phyloP scores from a whole-genome alignment of 2,113 vertebrate species.

The Grallaria varia region DNA sequence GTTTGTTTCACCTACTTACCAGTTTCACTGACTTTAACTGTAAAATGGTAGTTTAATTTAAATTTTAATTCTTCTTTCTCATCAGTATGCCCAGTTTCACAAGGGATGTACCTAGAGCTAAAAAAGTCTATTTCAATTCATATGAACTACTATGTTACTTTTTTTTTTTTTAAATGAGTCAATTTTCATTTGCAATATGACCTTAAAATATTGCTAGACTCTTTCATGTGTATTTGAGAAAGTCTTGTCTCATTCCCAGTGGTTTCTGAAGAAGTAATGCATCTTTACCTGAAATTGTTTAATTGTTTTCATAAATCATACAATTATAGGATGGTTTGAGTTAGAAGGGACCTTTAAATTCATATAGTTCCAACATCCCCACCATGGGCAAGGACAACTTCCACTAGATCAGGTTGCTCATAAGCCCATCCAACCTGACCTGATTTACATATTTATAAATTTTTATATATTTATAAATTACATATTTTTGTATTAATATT shows the following conservation, averaged over 20 bases:
- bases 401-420: not conserved
- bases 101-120: not conserved
- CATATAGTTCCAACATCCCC: fast-evolving
- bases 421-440: not conserved
- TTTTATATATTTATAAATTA: not conserved
- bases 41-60: too few relatives aligned
- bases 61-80: not conserved
- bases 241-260: not conserved
- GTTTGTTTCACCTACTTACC: not conserved
- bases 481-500: not conserved
- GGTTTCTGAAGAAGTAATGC: not conserved
- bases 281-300: not conserved
- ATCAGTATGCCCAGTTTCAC: not conserved
- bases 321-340: not conserved
- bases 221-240: not conserved
- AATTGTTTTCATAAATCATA: conserved; percentile 16
- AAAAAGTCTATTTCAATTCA: not conserved
- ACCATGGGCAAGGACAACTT: not conserved
- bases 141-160: not conserved
- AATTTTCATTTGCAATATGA: not conserved
- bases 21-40: not conserved
- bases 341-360: not conserved
- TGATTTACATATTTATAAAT: not conserved
- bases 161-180: not conserved
- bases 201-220: not conserved